These are phyloP conservation scores for Eolophus roseicapilla DNA, from an alignment of 2,113 vertebrate species.

Conservation along the genomic window DNA sequence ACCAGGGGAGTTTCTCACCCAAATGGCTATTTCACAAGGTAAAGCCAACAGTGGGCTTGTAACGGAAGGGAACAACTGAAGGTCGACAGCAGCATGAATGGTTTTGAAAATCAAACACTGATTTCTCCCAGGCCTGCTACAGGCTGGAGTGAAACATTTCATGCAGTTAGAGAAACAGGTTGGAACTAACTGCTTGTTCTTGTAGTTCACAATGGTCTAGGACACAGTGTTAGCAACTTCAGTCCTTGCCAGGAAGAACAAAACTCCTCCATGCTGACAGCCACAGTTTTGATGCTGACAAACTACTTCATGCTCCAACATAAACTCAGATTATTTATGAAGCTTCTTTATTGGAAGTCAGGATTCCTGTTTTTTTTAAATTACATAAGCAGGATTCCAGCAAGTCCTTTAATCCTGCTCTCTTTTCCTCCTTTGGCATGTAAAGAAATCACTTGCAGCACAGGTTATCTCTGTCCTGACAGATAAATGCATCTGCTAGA, in stretches of 20 bases:
- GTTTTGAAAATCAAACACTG: background rate
- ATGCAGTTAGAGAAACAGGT: background rate
- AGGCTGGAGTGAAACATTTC: background rate
- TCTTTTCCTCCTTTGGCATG: constrained; percentile 3
- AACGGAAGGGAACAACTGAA: background rate
- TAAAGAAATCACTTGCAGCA: background rate
- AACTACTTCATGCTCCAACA: constrained; percentile 27
- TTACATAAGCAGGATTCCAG: constrained; percentile 57
- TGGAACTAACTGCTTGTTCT: constrained; percentile 5
- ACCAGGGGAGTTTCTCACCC: background rate
- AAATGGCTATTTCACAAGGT: background rate
- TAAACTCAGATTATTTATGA: constrained; percentile 53
- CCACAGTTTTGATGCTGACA: constrained; percentile 53
- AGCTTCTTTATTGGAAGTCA: constrained; percentile 54
- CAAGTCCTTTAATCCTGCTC: constrained; percentile 1
- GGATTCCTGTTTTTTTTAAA: constrained; percentile 51
- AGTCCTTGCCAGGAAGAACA: constrained; percentile 51
- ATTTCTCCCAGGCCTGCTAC: background rate
- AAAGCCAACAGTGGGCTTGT: background rate
- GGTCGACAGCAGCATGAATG: background rate
- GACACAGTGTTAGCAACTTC: background rate
- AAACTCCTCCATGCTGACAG: constrained; percentile 57
- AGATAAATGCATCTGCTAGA: constrained; percentile 12
- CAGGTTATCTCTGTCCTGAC: constrained; percentile 2
- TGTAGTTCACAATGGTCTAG: background rate